These are phyloP conservation scores for Hemicentrotus pulcherrimus DNA, from an alignment of 35 echinoderm and acorn worm genomes.

Conservation along the genomic window DNA sequence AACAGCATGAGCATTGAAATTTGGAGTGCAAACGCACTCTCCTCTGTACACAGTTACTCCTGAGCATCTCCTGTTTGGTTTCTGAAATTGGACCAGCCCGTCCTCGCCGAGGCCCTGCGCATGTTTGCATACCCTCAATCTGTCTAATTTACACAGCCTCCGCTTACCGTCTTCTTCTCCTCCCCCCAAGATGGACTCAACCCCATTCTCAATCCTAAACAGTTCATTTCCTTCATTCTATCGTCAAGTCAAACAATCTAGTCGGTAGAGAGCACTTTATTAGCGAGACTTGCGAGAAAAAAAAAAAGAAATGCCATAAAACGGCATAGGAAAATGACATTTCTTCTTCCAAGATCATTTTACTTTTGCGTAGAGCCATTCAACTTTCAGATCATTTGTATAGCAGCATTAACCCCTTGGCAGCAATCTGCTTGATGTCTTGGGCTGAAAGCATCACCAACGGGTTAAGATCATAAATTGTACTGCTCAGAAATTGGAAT, in stretches of 20 bases:
- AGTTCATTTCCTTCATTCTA: background rate
- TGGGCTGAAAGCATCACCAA: background rate
- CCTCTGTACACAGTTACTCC: background rate
- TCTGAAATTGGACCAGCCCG: background rate
- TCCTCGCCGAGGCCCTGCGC: background rate
- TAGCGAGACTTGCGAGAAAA: background rate
- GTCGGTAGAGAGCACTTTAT: background rate
- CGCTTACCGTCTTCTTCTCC: background rate
- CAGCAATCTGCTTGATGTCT: background rate
- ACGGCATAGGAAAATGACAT: background rate
- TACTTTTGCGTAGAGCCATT: background rate
- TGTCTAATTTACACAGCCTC: constrained; percentile 17
- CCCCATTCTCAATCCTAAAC: background rate
- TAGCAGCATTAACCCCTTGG: background rate
- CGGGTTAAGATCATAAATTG: background rate
- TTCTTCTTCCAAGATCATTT: background rate
- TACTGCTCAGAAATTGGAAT: background rate
- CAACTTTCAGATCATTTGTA: background rate
- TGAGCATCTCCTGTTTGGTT: background rate
- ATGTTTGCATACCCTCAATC: background rate
- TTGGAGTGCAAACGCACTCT: background rate
- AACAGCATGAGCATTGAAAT: too few relatives aligned
- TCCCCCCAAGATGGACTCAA: background rate
- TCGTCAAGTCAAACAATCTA: background rate
- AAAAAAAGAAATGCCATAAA: background rate